Percentiles rank a stretch among this genome's conserved stretches.
These are phyloP conservation scores for Alectura lathami DNA, from an alignment of 2,113 vertebrate genomes.

Conservation along the genomic window DNA sequence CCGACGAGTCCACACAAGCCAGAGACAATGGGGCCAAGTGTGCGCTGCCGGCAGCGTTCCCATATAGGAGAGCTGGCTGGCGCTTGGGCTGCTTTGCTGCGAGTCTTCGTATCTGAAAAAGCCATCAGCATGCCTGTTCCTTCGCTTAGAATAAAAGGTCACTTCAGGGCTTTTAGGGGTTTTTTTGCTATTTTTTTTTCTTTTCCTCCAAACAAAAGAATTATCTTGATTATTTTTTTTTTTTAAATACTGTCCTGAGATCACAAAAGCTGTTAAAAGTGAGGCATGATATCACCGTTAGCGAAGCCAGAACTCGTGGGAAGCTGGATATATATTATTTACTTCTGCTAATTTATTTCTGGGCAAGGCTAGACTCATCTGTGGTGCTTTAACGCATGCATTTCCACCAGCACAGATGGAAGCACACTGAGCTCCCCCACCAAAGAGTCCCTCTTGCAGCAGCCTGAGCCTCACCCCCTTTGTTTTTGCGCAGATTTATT, in stretches of 20 bases:
- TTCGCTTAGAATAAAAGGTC: conserved; percentile 36
- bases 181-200: not conserved
- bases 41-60: conserved; percentile 18
- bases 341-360: not conserved
- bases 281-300: not conserved
- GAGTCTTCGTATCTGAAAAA: conserved; percentile 48
- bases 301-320: not conserved
- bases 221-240: not conserved
- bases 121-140: conserved; percentile 36
- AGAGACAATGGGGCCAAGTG: conserved; percentile 63
- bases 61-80: not conserved
- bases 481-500: not conserved
- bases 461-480: not conserved
- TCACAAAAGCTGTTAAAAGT: not conserved
- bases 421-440: not conserved
- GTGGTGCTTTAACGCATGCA: not conserved
- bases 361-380: not conserved
- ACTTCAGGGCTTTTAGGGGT: conserved; percentile 22
- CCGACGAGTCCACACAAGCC: conserved; percentile 58
- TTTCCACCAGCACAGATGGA: not conserved
- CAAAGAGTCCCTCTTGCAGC: not conserved
- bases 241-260: not conserved
- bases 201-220: not conserved
- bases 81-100: not conserved
- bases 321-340: not conserved